These are phyloP conservation scores for Synaphobranchus kaupii DNA, from an alignment of 2,797 vertebrate genomes.

Conservation along the genomic window DNA sequence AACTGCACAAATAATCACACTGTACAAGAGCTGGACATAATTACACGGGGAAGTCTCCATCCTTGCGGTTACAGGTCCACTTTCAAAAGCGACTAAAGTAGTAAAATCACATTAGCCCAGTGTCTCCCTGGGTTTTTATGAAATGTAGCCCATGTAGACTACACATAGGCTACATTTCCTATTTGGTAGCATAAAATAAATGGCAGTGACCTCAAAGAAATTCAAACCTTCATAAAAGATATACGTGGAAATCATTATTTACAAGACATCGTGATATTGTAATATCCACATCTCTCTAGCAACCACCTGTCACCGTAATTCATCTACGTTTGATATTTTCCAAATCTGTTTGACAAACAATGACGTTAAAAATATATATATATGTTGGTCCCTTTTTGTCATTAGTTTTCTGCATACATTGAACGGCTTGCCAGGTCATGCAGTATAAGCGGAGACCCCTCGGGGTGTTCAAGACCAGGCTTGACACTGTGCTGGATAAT, in stretches of 20 bases:
- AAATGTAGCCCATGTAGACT: neutral
- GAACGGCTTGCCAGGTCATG: slow-evolving; percentile 1
- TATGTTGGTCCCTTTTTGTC: neutral
- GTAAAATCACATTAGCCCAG: neutral
- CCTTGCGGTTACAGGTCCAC: neutral
- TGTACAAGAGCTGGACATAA: neutral
- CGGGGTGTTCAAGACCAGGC: slow-evolving; percentile 10
- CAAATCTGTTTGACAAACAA: neutral
- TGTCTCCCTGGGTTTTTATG: neutral
- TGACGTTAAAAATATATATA: neutral
- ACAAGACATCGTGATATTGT: neutral
- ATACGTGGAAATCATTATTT: neutral
- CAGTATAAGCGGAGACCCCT: neutral
- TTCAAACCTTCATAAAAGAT: neutral
- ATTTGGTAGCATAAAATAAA: neutral
- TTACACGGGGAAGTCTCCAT: neutral
- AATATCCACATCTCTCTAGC: neutral
- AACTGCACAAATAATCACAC: neutral
- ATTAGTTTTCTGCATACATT: neutral
- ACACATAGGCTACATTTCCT: neutral
- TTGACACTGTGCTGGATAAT: slow-evolving; percentile 8
- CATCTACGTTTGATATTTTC: neutral
- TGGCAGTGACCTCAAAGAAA: neutral
- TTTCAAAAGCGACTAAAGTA: neutral
- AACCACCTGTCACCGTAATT: neutral